Conservation (phyloP, 2,797 vertebrate species). For the Nothura maculosa region DNA sequence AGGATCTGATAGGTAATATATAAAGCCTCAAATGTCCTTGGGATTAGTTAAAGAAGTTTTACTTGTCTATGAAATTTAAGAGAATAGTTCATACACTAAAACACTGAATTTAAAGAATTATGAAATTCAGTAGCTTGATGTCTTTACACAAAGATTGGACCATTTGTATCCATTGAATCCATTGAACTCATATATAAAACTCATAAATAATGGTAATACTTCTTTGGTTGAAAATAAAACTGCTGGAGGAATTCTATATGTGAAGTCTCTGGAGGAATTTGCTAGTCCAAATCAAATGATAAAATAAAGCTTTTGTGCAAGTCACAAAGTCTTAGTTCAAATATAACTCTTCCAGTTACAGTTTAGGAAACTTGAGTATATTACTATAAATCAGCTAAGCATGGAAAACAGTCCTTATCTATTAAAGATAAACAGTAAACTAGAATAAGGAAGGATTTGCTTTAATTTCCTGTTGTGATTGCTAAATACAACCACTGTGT, state of each 20-base stretch:
- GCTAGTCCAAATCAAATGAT: background rate
- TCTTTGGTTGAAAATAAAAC: background rate
- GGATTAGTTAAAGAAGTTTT: background rate
- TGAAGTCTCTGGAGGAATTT: background rate
- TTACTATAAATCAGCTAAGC: background rate
- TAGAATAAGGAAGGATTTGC: background rate
- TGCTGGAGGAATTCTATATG: background rate
- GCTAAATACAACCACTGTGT: background rate
- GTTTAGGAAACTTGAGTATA: background rate
- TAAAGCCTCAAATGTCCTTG: background rate
- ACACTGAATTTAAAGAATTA: background rate
- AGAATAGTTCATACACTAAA: background rate
- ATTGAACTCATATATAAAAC: background rate
- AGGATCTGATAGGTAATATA: background rate
- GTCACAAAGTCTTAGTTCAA: background rate
- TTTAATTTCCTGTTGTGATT: background rate
- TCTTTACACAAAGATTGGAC: background rate
- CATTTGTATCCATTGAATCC: fast-evolving
- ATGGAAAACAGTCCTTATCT: background rate
- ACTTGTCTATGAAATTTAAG: background rate
- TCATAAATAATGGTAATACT: background rate
- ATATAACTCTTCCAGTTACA: background rate
- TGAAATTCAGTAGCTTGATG: background rate
- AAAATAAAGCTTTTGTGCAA: background rate
- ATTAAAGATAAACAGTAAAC: background rate